These are phyloP conservation scores for Timema podura DNA, from an alignment of 2,888 invertebrate genomes.

Conservation along the genomic window DNA sequence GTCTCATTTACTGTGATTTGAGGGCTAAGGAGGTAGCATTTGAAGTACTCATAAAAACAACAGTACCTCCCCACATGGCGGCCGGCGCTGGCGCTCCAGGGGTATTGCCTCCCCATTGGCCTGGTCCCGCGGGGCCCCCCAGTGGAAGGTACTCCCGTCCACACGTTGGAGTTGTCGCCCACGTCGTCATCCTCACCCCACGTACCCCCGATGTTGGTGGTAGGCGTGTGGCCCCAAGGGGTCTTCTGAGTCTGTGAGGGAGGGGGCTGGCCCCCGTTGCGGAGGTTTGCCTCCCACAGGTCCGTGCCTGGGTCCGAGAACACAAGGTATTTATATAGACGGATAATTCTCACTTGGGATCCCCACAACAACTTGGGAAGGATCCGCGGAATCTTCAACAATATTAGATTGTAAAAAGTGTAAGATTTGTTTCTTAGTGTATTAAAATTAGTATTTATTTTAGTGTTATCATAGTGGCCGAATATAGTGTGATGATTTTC, in stretches of 20 bases:
- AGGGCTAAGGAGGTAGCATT: background rate
- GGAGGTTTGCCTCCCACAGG: conserved; percentile 86
- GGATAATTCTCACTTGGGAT: too few species aligned
- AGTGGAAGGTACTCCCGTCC: conserved; percentile 70
- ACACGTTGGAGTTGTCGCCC: conserved; percentile 77
- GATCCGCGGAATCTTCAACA: too few species aligned
- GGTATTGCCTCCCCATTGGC: conserved; percentile 38
- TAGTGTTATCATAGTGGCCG: too few species aligned
- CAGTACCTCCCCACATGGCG: conserved; percentile 46
- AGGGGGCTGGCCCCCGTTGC: conserved; percentile 84
- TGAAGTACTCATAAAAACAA: conserved; percentile 30
- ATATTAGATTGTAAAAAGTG: too few species aligned
- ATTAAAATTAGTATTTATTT: too few species aligned
- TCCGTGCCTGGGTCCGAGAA: conserved; percentile 59
- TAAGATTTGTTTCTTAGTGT: too few species aligned
- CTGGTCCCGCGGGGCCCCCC: conserved; percentile 45
- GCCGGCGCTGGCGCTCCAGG: conserved; percentile 29
- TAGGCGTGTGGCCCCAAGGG: conserved; percentile 91
- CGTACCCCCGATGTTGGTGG: conserved; percentile 86
- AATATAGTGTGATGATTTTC: too few species aligned
- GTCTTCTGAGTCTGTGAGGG: conserved; percentile 77
- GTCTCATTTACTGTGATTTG: background rate
- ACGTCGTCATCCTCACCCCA: conserved; percentile 93
- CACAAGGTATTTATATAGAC: background rate
- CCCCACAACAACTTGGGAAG: too few species aligned